phyloP scores from a whole-genome alignment of 2,888 invertebrate genomes.

The Ferdinandea cuprea region DNA sequence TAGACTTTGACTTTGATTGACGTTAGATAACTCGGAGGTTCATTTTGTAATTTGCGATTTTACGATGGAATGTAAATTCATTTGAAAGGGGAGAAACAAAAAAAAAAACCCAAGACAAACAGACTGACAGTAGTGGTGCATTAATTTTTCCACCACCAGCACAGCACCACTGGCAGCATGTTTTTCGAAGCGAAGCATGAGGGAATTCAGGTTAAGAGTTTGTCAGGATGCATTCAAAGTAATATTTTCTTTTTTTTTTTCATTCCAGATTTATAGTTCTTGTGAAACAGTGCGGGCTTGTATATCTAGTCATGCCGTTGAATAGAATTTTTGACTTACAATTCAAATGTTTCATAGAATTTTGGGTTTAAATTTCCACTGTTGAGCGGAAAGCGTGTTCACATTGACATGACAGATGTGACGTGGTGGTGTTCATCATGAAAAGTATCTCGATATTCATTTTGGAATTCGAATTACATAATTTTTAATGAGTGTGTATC shows the following conservation, averaged over 20 bases:
- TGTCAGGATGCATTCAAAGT: not conserved
- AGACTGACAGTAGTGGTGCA: conserved; percentile 12
- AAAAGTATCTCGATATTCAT: too few species aligned
- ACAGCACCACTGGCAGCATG: too few species aligned
- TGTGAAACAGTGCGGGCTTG: not conserved
- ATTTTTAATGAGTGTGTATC: too few species aligned
- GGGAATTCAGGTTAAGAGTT: conserved; percentile 1
- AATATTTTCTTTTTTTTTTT: conserved; percentile 12
- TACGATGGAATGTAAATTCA: not conserved
- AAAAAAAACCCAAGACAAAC: not conserved
- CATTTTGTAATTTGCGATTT: too few species aligned
- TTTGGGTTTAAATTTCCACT: too few species aligned
- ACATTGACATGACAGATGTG: too few species aligned
- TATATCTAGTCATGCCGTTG: not conserved
- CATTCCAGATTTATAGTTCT: conserved; percentile 16
- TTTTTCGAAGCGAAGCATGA: not conserved
- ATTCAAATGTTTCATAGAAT: too few species aligned
- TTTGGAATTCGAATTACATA: too few species aligned
- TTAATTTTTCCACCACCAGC: conserved; percentile 2
- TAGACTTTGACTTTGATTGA: conserved; percentile 6
- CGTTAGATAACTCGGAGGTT: not conserved
- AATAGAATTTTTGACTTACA: too few species aligned
- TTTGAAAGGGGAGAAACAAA: too few species aligned
- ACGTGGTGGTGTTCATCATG: too few species aligned
- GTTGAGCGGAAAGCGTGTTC: too few species aligned